These are phyloP conservation scores for Antheraea yamamai DNA, from an alignment of 2,888 invertebrate genomes.

Conservation along the genomic window DNA sequence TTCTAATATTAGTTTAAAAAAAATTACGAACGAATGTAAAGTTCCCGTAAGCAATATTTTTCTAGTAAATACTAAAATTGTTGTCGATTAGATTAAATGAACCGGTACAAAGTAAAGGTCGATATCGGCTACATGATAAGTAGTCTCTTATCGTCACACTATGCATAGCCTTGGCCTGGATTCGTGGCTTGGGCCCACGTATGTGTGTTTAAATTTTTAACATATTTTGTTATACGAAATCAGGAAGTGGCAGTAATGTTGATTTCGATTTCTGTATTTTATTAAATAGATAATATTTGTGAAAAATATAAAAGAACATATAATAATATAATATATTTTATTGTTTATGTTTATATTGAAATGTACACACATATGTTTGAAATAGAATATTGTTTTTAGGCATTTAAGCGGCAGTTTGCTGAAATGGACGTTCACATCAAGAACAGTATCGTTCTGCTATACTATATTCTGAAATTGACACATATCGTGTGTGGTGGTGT, in stretches of 20 bases:
- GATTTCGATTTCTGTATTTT: background rate
- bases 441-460: background rate
- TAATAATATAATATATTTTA: too few species aligned
- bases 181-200: conserved; percentile 3
- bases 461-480: background rate
- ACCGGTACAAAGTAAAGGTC: conserved; percentile 19
- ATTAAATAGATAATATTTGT: background rate
- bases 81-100: conserved; percentile 20
- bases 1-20: too few species aligned
- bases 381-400: background rate
- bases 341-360: background rate
- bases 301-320: too few species aligned
- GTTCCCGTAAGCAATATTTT: background rate
- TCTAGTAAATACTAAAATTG: conserved; percentile 2
- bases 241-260: background rate
- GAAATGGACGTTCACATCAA: background rate
- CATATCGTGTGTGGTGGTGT: background rate
- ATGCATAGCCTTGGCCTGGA: conserved; percentile 23
- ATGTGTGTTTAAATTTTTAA: conserved; percentile 16
- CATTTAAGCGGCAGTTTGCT: background rate
- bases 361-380: background rate
- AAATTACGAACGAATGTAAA: background rate
- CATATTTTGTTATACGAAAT: background rate
- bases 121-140: conserved; percentile 25
- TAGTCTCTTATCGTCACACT: conserved; percentile 18